phyloP scores from a whole-genome alignment of 2,888 invertebrate genomes.

The Heliconius erato region DNA sequence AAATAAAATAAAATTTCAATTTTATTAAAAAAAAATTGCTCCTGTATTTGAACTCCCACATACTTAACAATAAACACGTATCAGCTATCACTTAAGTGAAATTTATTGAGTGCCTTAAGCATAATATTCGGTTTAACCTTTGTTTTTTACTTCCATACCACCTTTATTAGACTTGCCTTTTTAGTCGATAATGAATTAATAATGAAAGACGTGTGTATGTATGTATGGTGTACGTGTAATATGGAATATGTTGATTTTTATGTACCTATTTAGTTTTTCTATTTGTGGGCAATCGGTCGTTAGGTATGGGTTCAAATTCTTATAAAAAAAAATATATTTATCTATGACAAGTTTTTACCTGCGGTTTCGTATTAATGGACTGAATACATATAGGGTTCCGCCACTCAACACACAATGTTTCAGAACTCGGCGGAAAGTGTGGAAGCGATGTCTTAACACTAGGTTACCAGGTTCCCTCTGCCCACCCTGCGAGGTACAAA shows the following conservation, averaged over 20 bases:
- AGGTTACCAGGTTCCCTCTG: too few relatives aligned
- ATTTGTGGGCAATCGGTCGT: not conserved
- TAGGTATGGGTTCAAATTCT: not conserved
- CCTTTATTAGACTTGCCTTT: not conserved
- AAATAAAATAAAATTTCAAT: too few relatives aligned
- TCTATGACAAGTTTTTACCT: not conserved
- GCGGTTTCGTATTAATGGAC: not conserved
- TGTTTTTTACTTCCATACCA: not conserved
- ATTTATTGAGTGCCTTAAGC: not conserved
- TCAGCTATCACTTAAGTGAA: not conserved
- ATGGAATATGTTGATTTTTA: too few relatives aligned
- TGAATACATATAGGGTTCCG: too few relatives aligned
- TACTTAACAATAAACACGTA: not conserved
- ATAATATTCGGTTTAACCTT: not conserved
- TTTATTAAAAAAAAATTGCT: not conserved
- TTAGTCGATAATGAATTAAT: conserved; percentile 2
- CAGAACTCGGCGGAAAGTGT: too few relatives aligned
- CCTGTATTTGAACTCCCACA: not conserved
- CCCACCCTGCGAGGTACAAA: too few relatives aligned
- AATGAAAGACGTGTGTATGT: not conserved
- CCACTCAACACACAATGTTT: too few relatives aligned
- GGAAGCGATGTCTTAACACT: too few relatives aligned
- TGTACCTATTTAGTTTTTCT: not conserved
- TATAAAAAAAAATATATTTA: too few relatives aligned
- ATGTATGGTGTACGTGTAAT: not conserved